Evolutionary conservation across 2,888 invertebrate genomes (phyloP).

Genomic region (Andrena marginata): DNA sequence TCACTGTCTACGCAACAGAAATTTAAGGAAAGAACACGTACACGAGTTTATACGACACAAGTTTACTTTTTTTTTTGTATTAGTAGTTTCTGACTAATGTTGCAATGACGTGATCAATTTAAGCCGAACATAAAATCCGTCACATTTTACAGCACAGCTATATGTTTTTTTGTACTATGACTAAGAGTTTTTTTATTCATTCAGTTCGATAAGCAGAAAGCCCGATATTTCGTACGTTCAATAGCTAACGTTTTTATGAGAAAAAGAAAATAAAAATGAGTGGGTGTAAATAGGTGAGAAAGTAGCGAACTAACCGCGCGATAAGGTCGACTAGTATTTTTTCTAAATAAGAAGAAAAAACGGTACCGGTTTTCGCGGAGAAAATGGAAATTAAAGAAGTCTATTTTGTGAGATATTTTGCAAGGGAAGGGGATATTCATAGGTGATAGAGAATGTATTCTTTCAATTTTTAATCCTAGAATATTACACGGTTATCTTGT

Average conservation of each 20-base stretch:
- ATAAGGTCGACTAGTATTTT: slow-evolving; percentile 51
- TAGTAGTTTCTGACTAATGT: background rate
- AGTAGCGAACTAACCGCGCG: slow-evolving; percentile 34
- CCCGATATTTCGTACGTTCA: slow-evolving; percentile 9
- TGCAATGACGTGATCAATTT: background rate
- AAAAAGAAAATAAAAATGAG: slow-evolving; percentile 2
- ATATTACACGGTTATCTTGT: slow-evolving; percentile 24
- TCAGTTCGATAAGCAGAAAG: background rate
- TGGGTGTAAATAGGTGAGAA: slow-evolving; percentile 56
- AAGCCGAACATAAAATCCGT: background rate
- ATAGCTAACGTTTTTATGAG: slow-evolving; percentile 24
- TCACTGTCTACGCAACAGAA: background rate
- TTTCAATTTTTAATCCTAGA: slow-evolving; percentile 32
- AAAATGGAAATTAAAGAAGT: slow-evolving; percentile 46
- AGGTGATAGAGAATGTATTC: slow-evolving; percentile 41
- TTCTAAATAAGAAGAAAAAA: slow-evolving; percentile 33
- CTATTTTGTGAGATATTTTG: slow-evolving; percentile 68
- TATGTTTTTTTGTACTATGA: background rate
- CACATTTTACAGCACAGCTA: slow-evolving; percentile 21
- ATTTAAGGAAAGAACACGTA: background rate
- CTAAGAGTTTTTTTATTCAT: background rate
- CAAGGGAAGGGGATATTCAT: slow-evolving; percentile 20
- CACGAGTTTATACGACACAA: background rate
- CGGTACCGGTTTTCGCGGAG: slow-evolving; percentile 33
- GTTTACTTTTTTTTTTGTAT: slow-evolving; percentile 6